Conservation (phyloP, 2,888 invertebrate species). For the Chrysodeixis includens region DNA sequence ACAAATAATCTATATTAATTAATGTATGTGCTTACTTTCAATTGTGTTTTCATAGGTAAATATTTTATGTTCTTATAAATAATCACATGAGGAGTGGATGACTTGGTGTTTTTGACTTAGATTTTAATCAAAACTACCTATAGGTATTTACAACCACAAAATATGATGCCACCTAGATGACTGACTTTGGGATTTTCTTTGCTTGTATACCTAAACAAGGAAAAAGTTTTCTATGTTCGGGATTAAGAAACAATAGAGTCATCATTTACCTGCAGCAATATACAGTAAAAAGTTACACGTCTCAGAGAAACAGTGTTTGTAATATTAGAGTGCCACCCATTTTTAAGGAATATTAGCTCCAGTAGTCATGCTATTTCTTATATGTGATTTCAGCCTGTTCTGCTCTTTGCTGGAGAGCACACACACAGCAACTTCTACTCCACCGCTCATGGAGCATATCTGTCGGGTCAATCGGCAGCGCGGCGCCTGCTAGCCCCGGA, state of each 20-base stretch:
- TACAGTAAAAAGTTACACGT: too few relatives aligned
- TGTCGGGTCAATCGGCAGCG: conserved; percentile 95
- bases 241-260: too few relatives aligned
- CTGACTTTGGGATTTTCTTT: background rate
- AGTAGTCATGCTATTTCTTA: background rate
- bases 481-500: conserved; percentile 91
- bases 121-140: background rate
- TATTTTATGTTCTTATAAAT: background rate
- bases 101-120: background rate
- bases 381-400: conserved; percentile 91
- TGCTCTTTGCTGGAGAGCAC: conserved; percentile 98
- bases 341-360: background rate
- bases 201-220: background rate
- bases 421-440: conserved; percentile 98
- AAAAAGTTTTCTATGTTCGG: too few relatives aligned
- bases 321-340: background rate
- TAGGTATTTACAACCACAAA: background rate
- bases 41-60: too few relatives aligned
- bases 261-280: too few relatives aligned
- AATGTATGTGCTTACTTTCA: background rate
- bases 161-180: background rate
- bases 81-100: background rate
- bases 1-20: background rate
- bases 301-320: too few relatives aligned
- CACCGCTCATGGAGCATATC: conserved; percentile 97